Percentiles rank a stretch among this genome's conserved stretches.
These are phyloP conservation scores for Aphidius colemani DNA, from an alignment of 2,888 invertebrate species.

Conservation along the genomic window DNA sequence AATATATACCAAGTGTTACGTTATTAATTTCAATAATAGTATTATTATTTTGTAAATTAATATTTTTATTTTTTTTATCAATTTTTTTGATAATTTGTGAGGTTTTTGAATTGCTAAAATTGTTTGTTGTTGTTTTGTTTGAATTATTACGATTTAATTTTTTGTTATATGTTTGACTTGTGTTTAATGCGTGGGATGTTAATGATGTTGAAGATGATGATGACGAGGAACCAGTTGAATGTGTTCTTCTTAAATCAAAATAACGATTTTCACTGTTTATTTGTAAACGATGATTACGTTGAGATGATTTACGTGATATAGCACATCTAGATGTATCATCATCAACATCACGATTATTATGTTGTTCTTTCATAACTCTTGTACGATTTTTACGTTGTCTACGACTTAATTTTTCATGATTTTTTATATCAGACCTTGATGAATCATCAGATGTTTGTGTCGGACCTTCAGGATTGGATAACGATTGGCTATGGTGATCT, in stretches of 20 bases:
- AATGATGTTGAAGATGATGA: neutral
- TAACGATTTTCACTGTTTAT: too few species aligned
- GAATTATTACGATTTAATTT: too few species aligned
- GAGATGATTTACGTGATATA: slow-evolving; percentile 7
- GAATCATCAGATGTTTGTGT: slow-evolving; percentile 33
- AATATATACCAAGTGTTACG: too few species aligned
- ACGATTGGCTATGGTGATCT: slow-evolving; percentile 30
- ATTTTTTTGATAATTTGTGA: too few species aligned
- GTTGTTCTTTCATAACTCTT: slow-evolving; percentile 41
- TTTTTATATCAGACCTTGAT: slow-evolving; percentile 60
- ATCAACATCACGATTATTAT: slow-evolving; percentile 36
- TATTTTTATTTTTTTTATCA: too few species aligned
- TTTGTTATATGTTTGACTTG: too few species aligned
- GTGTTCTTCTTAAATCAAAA: too few species aligned
- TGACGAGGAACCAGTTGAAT: neutral
- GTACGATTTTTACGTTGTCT: slow-evolving; percentile 64
- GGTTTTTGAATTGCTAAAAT: too few species aligned
- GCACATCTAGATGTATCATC: slow-evolving; percentile 33
- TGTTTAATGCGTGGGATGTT: too few species aligned
- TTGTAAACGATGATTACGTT: slow-evolving; percentile 21
- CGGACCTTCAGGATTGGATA: slow-evolving; percentile 11
- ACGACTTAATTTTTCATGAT: slow-evolving; percentile 62
- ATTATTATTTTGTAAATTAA: too few species aligned
- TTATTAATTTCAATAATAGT: too few species aligned
- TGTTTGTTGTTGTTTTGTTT: too few species aligned